Evolutionary conservation across 1,140 invertebrate genomes (phyloP), one percentile per base, ranked within the genome.

Genomic region (Ostrea denselamellosa): DNA sequence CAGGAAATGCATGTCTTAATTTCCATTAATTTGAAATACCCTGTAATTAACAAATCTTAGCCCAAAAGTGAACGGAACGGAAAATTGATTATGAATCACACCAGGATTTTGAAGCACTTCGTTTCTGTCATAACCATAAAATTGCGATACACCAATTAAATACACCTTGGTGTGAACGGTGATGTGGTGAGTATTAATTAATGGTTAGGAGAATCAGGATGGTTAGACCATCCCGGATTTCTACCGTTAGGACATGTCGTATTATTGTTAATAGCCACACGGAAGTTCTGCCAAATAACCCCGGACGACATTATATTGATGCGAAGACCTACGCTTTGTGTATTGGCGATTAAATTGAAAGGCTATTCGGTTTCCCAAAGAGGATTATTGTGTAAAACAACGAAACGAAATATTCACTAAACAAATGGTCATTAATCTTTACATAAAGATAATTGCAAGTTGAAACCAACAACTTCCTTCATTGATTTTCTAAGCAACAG

Each of bases 171-270:
- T 77, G 68, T 17, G 14, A 77, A 77, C 25, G 28, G 68, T 25
- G 68, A 14, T 77, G 25, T 5, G 28, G 7, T 25, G 68, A 77
- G 14, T 25, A 77, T 77, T 77, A 77, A 77, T 77, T 77, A 25
- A 77, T 77, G 28, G 25, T 77, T 77, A 77, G 68, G 25, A 25
- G 25, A 77, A 4, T 44, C 12, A 34, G 0, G 56, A 62, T 62
- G 14, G 14, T 5, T 19, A 62, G 56, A 14, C 17, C 56, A 62
- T 62, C 12, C 25, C 68, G 25, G 28, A 77, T 9, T 25, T 77
- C 68, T 77, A 25, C 25, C 68, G 68, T 17, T 28, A 77, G 68
- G 68, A 77, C 25, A 34, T 77, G 68, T 77, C 68, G 68, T 25
- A 22, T 77, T 77, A 14, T 77, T 34, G 28, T 77, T 34, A 77